phyloP scores from a whole-genome alignment of 2,113 vertebrate species.

The Micronisus gabar region DNA sequence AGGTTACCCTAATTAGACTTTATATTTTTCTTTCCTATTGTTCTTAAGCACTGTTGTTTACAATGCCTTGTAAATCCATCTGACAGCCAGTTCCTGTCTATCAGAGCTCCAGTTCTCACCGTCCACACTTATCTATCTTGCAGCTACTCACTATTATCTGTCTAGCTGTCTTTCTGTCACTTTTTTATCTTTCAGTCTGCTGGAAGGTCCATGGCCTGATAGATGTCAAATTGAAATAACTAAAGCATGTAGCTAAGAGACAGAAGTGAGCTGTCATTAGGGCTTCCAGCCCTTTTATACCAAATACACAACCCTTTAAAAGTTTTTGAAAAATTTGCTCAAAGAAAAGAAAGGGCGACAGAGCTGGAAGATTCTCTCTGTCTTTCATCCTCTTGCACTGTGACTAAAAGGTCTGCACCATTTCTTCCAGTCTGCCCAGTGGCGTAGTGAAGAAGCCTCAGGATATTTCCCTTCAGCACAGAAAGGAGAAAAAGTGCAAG shows the following conservation, averaged over 20 bases:
- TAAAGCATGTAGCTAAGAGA: slow-evolving; percentile 25
- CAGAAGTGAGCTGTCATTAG: neutral
- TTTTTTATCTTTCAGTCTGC: slow-evolving; percentile 30
- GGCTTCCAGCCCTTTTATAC: neutral
- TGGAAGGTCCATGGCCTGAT: slow-evolving; percentile 24
- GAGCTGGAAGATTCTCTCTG: neutral
- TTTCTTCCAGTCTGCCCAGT: neutral
- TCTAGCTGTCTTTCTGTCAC: slow-evolving; percentile 47
- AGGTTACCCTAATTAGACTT: neutral
- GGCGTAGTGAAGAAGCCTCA: neutral
- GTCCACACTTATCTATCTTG: neutral
- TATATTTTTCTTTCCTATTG: neutral
- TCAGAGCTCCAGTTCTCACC: slow-evolving; percentile 3
- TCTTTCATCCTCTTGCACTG: neutral
- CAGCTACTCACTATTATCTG: slow-evolving; percentile 18
- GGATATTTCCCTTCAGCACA: neutral
- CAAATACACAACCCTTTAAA: neutral
- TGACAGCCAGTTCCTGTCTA: slow-evolving; percentile 22
- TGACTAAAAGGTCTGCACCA: neutral
- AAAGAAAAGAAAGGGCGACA: neutral
- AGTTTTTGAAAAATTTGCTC: neutral
- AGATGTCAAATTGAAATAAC: slow-evolving; percentile 40
- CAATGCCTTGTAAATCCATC: neutral
- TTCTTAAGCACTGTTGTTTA: neutral
- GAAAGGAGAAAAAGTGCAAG: neutral